These are phyloP conservation scores for Chesias legatella DNA, from an alignment of 2,888 invertebrate species.

Conservation along the genomic window DNA sequence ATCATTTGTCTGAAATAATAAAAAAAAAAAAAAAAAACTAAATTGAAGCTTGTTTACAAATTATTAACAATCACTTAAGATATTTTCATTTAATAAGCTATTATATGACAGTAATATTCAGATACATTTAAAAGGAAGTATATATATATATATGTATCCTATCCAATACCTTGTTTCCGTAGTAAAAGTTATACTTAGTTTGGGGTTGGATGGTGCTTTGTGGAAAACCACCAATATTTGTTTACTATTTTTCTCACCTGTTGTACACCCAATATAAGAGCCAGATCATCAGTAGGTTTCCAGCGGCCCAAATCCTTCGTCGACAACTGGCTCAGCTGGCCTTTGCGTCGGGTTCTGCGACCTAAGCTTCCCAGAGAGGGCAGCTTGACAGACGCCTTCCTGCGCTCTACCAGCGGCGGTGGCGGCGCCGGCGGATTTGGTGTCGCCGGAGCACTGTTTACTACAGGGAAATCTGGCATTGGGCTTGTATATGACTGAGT, in stretches of 20 bases:
- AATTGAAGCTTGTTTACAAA: too few species aligned
- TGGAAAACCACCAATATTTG: too few species aligned
- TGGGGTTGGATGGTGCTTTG: too few species aligned
- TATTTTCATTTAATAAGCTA: too few species aligned
- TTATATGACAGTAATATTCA: too few species aligned
- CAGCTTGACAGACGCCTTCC: constrained; percentile 63
- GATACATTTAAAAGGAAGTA: too few species aligned
- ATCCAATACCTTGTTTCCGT: too few species aligned
- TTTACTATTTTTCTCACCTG: constrained; percentile 81
- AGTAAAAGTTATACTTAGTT: too few species aligned
- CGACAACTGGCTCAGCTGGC: constrained; percentile 84
- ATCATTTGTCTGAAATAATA: constrained; percentile 84
- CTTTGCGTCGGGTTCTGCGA: constrained; percentile 80
- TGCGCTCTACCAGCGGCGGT: constrained; percentile 39
- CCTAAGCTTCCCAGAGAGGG: constrained; percentile 58
- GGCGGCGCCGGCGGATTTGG: constrained; percentile 36
- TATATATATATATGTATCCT: too few species aligned
- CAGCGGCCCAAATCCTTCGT: constrained; percentile 95
- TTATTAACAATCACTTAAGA: too few species aligned
- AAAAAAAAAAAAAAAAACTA: background rate
- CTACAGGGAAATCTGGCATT: constrained; percentile 66
- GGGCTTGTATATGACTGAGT: constrained; percentile 77
- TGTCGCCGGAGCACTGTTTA: constrained; percentile 41
- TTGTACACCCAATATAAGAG: constrained; percentile 94
- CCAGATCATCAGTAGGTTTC: constrained; percentile 98